Conservation (phyloP, 35 echinoderm and acorn worm genomes). For the Ptychodera flava region DNA sequence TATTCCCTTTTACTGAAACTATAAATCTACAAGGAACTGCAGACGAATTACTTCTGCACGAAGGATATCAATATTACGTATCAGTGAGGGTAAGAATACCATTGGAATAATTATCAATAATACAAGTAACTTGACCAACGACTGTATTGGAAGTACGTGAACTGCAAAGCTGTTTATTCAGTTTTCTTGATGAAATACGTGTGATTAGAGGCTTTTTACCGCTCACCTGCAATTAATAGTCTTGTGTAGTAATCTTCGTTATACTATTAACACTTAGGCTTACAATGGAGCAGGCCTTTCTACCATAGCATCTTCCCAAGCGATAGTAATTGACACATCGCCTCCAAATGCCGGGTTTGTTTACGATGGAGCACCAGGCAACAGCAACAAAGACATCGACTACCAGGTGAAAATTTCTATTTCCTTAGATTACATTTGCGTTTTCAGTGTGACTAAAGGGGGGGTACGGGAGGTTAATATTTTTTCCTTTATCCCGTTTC, state of each 20-base stretch:
- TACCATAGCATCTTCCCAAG: background rate
- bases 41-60: background rate
- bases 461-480: no score
- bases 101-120: background rate
- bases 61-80: slow-evolving; percentile 24
- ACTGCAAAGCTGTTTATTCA: slow-evolving; percentile 6
- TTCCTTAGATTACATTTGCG: no score
- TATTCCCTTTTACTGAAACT: slow-evolving; percentile 12
- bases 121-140: no score
- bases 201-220: slow-evolving; percentile 5
- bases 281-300: slow-evolving; percentile 16
- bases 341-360: slow-evolving; percentile 23
- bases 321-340: slow-evolving; percentile 7
- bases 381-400: slow-evolving; percentile 5
- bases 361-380: slow-evolving; percentile 10
- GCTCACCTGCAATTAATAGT: no score
- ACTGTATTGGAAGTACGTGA: no score
- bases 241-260: no score
- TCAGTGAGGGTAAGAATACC: slow-evolving; percentile 13
- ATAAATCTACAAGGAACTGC: background rate
- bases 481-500: no score
- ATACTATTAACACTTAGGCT: no score
- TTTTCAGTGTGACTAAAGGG: no score
- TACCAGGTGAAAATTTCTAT: slow-evolving; percentile 11
- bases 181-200: background rate